Base-by-base conservation (phyloP, 2,113 vertebrate genomes). In the Takifugu bimaculatus region DNA sequence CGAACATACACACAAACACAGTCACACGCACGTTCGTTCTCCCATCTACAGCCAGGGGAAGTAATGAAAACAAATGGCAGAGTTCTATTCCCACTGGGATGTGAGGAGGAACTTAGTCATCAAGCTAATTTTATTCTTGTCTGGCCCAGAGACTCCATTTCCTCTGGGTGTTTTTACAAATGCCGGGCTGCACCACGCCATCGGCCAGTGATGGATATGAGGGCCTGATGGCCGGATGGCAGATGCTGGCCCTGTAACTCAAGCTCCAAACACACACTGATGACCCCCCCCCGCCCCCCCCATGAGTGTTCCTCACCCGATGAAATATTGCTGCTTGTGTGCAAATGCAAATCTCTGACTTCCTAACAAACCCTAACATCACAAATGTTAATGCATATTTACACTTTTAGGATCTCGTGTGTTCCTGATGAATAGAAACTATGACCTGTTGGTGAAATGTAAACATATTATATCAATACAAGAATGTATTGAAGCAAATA, bases 191-290 rank as follows among this genome's bases (percentile, higher is more conserved):
- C 86, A 75, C 81, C 79, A 83, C 79, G 81, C 80, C 79, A 82
- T 78, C 68, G 72, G 86, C 74, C 88, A 87, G 54, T 85, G 91
- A 88, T 82, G 83, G 82, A 87, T 83, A 83, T 65, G 83, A 80
- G 78, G 78, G 90, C 89, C 87, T 92, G 86, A 76, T 61, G 83
- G 88, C 90, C 90, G 87, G 84, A 89, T 82, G 87, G 91, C 93
- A 93, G 91, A 94, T 90, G 91, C 67, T 90, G 90, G 87, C 89
- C 87, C 86, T 91, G 92, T 93, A 94, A 96, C 91, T 92, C 89
- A 88, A 94, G 81, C 85, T 83, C 88, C 80, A 86, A 87, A 89
- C 77, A 78, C 87, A 84, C 73, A 49, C 85, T 83, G 83, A 88
- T 86, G 82, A 88, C 87, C 89, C 80, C 83, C 72, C 45, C 45